phyloP scores from a whole-genome alignment of 92 coral and sea anemone species.

The Meandrina meandrites region DNA sequence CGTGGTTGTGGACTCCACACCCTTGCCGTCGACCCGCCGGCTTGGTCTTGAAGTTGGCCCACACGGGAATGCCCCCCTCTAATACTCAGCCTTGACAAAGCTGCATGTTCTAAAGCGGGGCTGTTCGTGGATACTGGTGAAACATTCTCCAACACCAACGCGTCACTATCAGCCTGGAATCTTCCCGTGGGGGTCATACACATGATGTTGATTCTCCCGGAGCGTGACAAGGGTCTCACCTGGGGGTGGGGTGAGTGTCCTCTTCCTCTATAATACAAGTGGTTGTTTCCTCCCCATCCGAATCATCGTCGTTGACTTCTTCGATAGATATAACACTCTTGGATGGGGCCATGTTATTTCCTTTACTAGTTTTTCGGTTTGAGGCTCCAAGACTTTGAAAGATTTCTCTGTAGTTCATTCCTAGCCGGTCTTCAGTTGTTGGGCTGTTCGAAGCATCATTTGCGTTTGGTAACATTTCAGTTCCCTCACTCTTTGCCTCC shows the following conservation, averaged over 20 bases:
- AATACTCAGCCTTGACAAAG: constrained; percentile 1
- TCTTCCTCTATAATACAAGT: constrained; percentile 74
- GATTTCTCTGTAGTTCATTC: constrained; percentile 87
- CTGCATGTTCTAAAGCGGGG: constrained; percentile 17
- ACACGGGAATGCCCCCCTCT: background rate
- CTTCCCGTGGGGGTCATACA: constrained; percentile 76
- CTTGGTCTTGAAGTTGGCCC: background rate
- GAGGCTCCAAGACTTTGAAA: constrained; percentile 70
- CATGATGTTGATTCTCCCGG: constrained; percentile 76
- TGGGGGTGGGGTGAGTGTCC: constrained; percentile 20
- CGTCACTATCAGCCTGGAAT: constrained; percentile 65
- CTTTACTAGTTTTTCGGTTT: background rate
- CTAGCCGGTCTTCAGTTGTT: constrained; percentile 42
- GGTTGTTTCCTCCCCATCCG: constrained; percentile 62
- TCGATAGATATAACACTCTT: constrained; percentile 53
- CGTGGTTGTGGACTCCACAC: constrained; percentile 87
- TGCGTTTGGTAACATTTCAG: background rate
- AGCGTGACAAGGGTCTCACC: constrained; percentile 59
- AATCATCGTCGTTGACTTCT: constrained; percentile 57
- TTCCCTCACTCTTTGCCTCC: constrained; percentile 15
- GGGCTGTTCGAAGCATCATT: background rate
- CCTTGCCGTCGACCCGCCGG: constrained; percentile 37
- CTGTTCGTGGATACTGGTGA: constrained; percentile 44
- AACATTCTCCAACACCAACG: constrained; percentile 49
- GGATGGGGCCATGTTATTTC: background rate